A percentile compares a stretch with the other conserved stretches of the same genome.
These are phyloP conservation scores for Artemia franciscana DNA, from an alignment of 1,140 invertebrate species.

Conservation along the genomic window DNA sequence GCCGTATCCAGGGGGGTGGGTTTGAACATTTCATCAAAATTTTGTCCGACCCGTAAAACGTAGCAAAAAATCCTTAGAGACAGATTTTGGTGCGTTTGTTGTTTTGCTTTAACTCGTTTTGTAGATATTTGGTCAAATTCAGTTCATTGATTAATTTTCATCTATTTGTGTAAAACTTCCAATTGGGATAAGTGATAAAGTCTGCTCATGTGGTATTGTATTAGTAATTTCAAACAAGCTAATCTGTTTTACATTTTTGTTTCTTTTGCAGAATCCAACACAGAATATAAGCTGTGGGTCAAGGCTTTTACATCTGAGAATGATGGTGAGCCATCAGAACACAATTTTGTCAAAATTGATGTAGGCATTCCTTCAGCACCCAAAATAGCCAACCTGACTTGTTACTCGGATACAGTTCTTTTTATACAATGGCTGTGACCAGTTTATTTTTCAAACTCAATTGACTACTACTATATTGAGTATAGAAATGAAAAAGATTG, in stretches of 20 bases:
- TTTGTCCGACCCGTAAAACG: no score
- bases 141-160: no score
- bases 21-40: no score
- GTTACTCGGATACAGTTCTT: constrained; percentile 44
- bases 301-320: constrained; percentile 46
- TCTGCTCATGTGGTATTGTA: no score
- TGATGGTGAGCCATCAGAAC: constrained; percentile 44
- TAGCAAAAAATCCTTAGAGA: no score
- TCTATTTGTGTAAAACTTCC: no score
- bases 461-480: constrained; percentile 55
- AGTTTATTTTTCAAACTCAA: constrained; percentile 37
- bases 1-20: no score
- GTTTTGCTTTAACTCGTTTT: no score
- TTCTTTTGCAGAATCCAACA: constrained; percentile 40
- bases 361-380: constrained; percentile 53
- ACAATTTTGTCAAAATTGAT: constrained; percentile 47
- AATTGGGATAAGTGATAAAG: no score
- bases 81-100: no score
- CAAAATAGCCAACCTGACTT: constrained; percentile 51
- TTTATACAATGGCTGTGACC: constrained; percentile 58
- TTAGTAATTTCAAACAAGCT: no score
- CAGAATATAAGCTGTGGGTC: constrained; percentile 61
- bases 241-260: constrained; percentile 14
- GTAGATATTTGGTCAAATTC: no score
- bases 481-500: constrained; percentile 29